Evolutionary conservation across 92 coral and sea anemone genomes (phyloP), one percentile per base, ranked within the genome.

Genomic region (Ricordea florida): DNA sequence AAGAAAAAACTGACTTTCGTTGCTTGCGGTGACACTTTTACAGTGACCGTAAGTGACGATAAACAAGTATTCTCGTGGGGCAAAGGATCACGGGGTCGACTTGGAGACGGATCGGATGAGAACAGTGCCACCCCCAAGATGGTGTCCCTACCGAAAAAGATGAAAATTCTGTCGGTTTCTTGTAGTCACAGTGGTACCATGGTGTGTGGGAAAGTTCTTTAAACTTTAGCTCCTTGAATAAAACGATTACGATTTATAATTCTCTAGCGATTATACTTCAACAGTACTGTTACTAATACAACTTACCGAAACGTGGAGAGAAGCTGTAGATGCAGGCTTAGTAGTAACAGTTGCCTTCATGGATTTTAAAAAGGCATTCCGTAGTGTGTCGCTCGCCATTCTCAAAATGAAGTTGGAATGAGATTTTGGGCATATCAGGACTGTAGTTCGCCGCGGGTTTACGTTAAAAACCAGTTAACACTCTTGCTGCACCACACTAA

Each of bases 1-100:
- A 66, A 79, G 64, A 67, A 85, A 51, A 56, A 59, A 31, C 53
- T 94, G 20, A 68, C 71, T 8, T 84, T 74, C 11, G 68, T 92
- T 23, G 70, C 97, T n/a, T 94, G 98, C 46, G 98, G 98, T 11
- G 98, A 94, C 57, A 83, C 90, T 5, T 94, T 90, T 42, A 91
- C 98, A 14, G 91, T 91, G 0, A 93, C 92, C 27, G 98, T 94
- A 10, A 85, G 90, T 14, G 22, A 88, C 23, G 89, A 88, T 22
- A 74, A 65, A 23, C 80, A 88, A 33, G 89, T 91, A 44, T 94
- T 81, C 84, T 66, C 91, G 0, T 94, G 97, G 97, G 98, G 98
- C 1, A 94, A 94, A 52, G 98, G 90, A 41, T 90, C 97, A 5
- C 82, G 98, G 2, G 98, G 98, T 6, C 84, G 98, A 3, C 84